phyloP scores from a whole-genome alignment of 2,113 vertebrate genomes.

The western clawed frog (Xenopus tropicalis) region UCB_Xtro_10.0 CM004444.2:177273501-177274000 shows the following conservation, averaged over 20 bases:
- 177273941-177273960: too few relatives aligned
- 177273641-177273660: fast-evolving
- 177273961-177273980: constrained; percentile 49
- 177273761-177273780: not conserved
- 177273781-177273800: fast-evolving
- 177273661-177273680: not conserved
- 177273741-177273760: constrained; percentile 6
- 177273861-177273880: not conserved
- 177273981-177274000: constrained; percentile 44
- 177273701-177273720: constrained; percentile 81
- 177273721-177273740: constrained; percentile 66
- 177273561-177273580: constrained; percentile 65
- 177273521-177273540: constrained; percentile 58
- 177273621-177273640: fast-evolving
- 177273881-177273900: not conserved
- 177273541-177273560: not conserved
- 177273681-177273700: constrained; percentile 57
- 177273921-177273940: constrained; percentile 63
- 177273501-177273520: constrained; percentile 80
- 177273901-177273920: constrained; percentile 62
- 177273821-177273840: not conserved
- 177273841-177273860: too few relatives aligned
- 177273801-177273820: not conserved
- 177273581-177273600: constrained; percentile 70
- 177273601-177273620: too few relatives aligned